Conservation (phyloP, 1,140 invertebrate species). For the Heliothis virescens region DNA sequence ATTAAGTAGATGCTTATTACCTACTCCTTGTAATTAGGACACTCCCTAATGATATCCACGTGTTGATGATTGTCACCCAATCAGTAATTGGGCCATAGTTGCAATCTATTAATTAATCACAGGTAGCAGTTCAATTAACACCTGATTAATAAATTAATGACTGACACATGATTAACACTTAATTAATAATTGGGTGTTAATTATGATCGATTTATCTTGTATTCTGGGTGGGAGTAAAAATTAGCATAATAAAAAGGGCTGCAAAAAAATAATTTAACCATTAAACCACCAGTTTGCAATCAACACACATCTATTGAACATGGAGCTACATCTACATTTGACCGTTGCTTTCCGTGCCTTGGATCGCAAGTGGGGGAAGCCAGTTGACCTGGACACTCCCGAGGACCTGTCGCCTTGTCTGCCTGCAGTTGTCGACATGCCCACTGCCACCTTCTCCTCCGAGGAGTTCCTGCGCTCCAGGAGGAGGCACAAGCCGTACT, state of each 20-base stretch:
- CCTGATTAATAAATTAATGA: too few species aligned
- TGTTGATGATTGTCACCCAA: too few species aligned
- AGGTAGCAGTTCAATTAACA: too few species aligned
- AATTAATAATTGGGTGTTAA: conserved; percentile 4
- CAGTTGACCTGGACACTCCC: conserved; percentile 64
- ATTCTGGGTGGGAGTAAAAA: conserved; percentile 10
- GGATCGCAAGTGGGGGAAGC: conserved; percentile 69
- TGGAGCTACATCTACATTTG: conserved; percentile 72
- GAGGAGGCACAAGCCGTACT: not conserved
- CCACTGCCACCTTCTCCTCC: not conserved
- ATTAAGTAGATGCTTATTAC: too few species aligned
- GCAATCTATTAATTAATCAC: too few species aligned
- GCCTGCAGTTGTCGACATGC: not conserved
- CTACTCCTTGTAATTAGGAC: too few species aligned
- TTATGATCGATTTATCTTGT: not conserved
- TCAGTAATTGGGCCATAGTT: too few species aligned
- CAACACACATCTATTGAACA: conserved; percentile 49
- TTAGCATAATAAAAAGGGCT: conserved; percentile 8
- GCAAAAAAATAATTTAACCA: conserved; percentile 2
- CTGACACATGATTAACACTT: not conserved
- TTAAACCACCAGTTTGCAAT: not conserved
- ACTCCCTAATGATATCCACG: too few species aligned
- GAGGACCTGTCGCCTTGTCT: conserved; percentile 6
- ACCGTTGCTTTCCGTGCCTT: conserved; percentile 65
- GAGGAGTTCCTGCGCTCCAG: not conserved